Conservation (phyloP, 2,113 vertebrate species). For the Arizona elegans region DNA sequence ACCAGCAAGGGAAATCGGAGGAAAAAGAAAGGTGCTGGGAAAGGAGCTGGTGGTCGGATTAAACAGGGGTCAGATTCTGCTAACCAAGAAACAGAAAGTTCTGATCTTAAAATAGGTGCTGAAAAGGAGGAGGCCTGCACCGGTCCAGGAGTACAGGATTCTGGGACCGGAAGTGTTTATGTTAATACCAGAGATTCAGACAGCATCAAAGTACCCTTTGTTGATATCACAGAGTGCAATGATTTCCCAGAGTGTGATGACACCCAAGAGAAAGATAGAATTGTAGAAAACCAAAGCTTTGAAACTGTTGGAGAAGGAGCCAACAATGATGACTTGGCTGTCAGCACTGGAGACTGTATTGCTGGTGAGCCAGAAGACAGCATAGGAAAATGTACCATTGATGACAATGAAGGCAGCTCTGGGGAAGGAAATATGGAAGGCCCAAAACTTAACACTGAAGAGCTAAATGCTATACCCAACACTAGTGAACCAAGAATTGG, state of each 20-base stretch:
- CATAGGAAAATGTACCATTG: background rate
- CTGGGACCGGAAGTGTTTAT: slow-evolving; percentile 30
- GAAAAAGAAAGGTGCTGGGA: slow-evolving; percentile 33
- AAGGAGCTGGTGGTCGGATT: slow-evolving; percentile 20
- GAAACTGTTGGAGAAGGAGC: background rate
- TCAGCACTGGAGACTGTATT: background rate
- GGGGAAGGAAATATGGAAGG: background rate
- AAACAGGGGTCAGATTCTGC: slow-evolving; percentile 5
- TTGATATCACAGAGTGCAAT: background rate
- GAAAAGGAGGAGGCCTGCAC: background rate
- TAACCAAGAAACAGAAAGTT: background rate
- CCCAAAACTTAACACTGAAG: background rate
- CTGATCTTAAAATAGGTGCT: background rate
- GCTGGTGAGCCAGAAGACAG: background rate
- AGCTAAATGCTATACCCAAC: background rate
- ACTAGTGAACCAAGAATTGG: background rate
- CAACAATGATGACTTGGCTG: background rate
- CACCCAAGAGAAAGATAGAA: background rate
- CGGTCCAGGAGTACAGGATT: background rate
- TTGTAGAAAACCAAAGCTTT: background rate
- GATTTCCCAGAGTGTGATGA: background rate
- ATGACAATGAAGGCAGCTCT: background rate
- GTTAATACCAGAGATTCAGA: background rate
- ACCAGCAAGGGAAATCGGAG: slow-evolving; percentile 18
- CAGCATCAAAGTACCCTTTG: background rate